Evolutionary conservation across 2,797 vertebrate species (phyloP), one percentile per base, ranked within the genome.

Genomic region (Characodon lateralis): DNA sequence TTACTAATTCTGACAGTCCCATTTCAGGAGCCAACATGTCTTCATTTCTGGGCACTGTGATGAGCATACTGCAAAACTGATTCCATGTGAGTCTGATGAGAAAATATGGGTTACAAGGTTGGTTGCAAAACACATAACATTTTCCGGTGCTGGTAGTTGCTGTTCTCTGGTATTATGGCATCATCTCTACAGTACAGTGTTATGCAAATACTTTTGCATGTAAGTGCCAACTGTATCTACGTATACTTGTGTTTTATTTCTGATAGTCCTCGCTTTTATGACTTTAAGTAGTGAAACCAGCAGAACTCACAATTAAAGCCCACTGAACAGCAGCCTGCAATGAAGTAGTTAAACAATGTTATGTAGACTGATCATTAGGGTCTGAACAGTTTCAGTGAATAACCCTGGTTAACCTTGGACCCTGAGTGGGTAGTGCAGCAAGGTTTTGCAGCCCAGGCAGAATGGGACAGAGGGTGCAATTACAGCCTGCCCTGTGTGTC

Each of bases 91-190:
- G 31, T 6, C 76, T 81, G 39, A 59, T 76, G 81, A 70, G 74
- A 85, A 74, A 87, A 91, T 78, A 82, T 58, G 63, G 81, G 77
- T 2, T 41, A 1, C 22, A 16, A 0, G 2, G 48, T 24, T 55
- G 46, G 74, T 86, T 89, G 72, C 80, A 87, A 89, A 87, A 93
- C 69, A 80, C 43, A 8, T 24, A 76, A 84, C 26, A 53, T 74
- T 85, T 68, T 78, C 48, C 70, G 24, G 31, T 72, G 58, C 1
- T 35, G 18, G 4, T 46, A 65, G 7, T 22, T 48, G 26, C 81
- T 88, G 65, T 86, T 20, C 59, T 87, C 84, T 77, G 12, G 10
- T 0, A 0, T 35, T 10, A 0, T 39, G 35, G 70, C 73, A 24
- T 78, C 7, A 61, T 72, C 3, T 58, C 20, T 14, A n/a, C 1